Evolutionary conservation across 2,113 vertebrate species (phyloP).

Genomic region (Strigops habroptila): DNA sequence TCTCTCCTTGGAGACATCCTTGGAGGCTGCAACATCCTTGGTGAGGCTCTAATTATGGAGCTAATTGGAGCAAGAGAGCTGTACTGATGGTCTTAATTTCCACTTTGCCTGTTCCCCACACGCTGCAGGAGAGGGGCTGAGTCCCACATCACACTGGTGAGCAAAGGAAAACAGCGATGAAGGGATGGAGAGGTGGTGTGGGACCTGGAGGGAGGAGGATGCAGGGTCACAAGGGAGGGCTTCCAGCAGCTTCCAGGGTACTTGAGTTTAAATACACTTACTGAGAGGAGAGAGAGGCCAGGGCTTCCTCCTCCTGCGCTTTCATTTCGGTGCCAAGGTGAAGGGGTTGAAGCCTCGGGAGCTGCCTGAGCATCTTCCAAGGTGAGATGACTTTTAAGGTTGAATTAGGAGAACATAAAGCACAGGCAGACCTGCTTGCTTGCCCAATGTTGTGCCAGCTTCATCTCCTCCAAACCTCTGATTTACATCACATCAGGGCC

Average conservation of each 20-base stretch:
- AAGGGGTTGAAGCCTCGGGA: background rate
- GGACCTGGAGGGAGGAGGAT: background rate
- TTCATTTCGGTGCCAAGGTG: background rate
- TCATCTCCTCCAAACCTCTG: background rate
- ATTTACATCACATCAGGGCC: background rate
- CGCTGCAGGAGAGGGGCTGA: background rate
- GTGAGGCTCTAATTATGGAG: conserved; percentile 1
- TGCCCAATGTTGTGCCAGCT: background rate
- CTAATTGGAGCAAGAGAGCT: conserved; percentile 29
- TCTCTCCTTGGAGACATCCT: background rate
- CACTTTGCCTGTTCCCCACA: background rate
- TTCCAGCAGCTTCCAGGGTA: background rate
- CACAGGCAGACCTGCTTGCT: background rate
- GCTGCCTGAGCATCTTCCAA: background rate
- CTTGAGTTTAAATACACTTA: background rate
- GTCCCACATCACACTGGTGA: rapidly evolving
- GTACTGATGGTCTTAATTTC: background rate
- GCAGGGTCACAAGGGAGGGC: background rate
- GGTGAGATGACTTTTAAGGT: background rate
- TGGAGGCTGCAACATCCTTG: background rate
- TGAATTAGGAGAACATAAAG: background rate
- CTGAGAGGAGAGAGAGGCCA: background rate
- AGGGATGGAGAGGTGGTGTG: rapidly evolving
- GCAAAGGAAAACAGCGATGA: background rate
- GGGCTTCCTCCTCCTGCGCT: background rate